phyloP scores from a whole-genome alignment of 2,888 invertebrate genomes.

The Cerceris rybyensis region DNA sequence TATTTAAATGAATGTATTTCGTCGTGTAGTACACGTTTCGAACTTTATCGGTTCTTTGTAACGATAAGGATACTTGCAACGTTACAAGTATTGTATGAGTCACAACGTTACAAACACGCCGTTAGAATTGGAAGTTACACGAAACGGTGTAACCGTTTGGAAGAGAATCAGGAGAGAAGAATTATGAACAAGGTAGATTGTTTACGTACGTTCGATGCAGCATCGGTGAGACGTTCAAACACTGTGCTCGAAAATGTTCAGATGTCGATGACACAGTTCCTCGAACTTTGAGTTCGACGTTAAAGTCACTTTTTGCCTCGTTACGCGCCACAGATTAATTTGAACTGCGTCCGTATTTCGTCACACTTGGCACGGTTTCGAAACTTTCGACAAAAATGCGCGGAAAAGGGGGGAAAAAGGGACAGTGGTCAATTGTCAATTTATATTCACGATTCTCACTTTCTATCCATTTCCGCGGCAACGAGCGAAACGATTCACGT shows the following conservation, averaged over 20 bases:
- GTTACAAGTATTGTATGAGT: too few species aligned
- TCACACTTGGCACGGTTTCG: constrained; percentile 48
- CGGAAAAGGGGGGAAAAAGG: constrained; percentile 38
- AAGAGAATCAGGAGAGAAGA: not conserved
- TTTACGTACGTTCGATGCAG: not conserved
- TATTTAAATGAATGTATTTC: too few species aligned
- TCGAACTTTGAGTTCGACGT: not conserved
- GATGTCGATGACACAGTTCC: not conserved
- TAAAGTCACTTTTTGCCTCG: not conserved
- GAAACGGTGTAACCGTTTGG: too few species aligned
- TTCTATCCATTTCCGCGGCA: constrained; percentile 16
- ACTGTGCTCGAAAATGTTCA: too few species aligned
- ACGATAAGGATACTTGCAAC: too few species aligned
- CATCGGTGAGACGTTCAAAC: not conserved
- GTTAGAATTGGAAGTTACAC: too few species aligned
- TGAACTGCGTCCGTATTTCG: constrained; percentile 14
- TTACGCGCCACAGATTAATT: not conserved
- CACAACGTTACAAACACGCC: too few species aligned
- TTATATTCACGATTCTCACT: constrained; percentile 42
- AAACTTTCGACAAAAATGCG: constrained; percentile 44
- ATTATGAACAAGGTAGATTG: not conserved
- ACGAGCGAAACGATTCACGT: not conserved
- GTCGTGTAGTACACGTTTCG: too few species aligned
- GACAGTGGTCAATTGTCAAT: not conserved
- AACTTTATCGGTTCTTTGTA: too few species aligned